Conservation (phyloP, 1,140 invertebrate species). For the Cecropterus lyciades region DNA sequence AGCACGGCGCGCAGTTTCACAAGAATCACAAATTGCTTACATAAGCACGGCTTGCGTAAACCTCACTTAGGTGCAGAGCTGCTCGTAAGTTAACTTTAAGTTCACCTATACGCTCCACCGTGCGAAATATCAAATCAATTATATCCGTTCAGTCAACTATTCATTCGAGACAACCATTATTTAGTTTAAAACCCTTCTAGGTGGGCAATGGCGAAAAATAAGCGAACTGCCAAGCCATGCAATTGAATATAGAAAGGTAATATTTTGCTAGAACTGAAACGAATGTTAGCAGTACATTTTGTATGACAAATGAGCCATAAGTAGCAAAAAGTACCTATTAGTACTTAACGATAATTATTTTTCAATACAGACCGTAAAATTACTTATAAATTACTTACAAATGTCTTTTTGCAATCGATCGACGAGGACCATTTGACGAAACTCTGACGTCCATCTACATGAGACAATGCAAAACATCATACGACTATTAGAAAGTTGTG, state of each 20-base stretch:
- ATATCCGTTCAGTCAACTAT: slow-evolving; percentile 40
- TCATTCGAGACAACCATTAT: slow-evolving; percentile 27
- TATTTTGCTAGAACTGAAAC: not conserved
- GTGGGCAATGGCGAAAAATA: not conserved
- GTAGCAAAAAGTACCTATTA: too few relatives aligned
- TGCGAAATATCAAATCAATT: slow-evolving; percentile 59
- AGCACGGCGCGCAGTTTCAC: slow-evolving; percentile 60
- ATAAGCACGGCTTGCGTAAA: slow-evolving; percentile 75
- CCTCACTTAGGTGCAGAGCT: slow-evolving; percentile 59
- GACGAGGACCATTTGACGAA: too few relatives aligned
- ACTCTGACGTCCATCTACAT: too few relatives aligned
- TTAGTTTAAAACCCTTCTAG: not conserved
- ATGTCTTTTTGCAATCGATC: too few relatives aligned
- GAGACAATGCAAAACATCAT: slow-evolving; percentile 13
- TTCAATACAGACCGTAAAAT: too few relatives aligned
- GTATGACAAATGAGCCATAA: too few relatives aligned
- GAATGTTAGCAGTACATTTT: too few relatives aligned
- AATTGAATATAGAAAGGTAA: not conserved
- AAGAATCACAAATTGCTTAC: slow-evolving; percentile 75
- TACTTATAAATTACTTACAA: too few relatives aligned
- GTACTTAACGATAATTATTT: too few relatives aligned
- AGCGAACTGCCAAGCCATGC: not conserved
- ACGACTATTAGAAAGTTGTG: slow-evolving; percentile 47
- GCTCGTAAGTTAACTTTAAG: slow-evolving; percentile 67
- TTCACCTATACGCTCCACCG: slow-evolving; percentile 55